Conservation (phyloP, 2,888 invertebrate genomes). For the Cosmopolites sordidus region DNA sequence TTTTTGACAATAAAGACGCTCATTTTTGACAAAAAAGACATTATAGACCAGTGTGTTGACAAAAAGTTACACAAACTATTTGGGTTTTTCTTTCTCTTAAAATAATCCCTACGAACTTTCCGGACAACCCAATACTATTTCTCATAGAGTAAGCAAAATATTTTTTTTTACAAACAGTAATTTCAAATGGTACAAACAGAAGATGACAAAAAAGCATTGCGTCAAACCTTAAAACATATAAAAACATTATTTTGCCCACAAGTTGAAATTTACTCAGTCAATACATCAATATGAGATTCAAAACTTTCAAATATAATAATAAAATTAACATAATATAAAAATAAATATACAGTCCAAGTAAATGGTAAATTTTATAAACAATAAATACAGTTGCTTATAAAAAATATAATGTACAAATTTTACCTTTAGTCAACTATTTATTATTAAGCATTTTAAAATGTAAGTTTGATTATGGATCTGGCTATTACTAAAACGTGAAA, state of each 20-base stretch:
- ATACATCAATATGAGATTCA: slow-evolving; percentile 16
- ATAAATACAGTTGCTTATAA: slow-evolving; percentile 44
- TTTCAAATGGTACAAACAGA: too few relatives aligned
- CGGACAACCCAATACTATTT: too few relatives aligned
- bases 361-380: slow-evolving; percentile 40
- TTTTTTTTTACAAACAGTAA: too few relatives aligned
- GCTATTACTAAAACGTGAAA: too few relatives aligned
- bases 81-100: too few relatives aligned
- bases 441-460: slow-evolving; percentile 10
- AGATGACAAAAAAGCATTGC: not conserved
- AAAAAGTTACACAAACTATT: too few relatives aligned
- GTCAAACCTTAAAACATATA: not conserved
- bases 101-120: too few relatives aligned
- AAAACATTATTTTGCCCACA: not conserved
- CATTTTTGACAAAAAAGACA: too few relatives aligned
- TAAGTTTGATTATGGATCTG: slow-evolving; percentile 29
- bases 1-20: too few relatives aligned
- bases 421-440: slow-evolving; percentile 27
- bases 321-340: slow-evolving; percentile 3
- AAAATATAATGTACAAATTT: slow-evolving; percentile 45
- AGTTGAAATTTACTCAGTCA: not conserved
- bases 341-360: slow-evolving; percentile 32
- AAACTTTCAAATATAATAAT: slow-evolving; percentile 13
- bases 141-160: too few relatives aligned
- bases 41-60: too few relatives aligned